A percentile compares a stretch with the other conserved stretches of the same genome.
These are phyloP conservation scores for Macrotus californicus DNA, from an alignment of 2,113 vertebrate genomes.

Conservation along the genomic window DNA sequence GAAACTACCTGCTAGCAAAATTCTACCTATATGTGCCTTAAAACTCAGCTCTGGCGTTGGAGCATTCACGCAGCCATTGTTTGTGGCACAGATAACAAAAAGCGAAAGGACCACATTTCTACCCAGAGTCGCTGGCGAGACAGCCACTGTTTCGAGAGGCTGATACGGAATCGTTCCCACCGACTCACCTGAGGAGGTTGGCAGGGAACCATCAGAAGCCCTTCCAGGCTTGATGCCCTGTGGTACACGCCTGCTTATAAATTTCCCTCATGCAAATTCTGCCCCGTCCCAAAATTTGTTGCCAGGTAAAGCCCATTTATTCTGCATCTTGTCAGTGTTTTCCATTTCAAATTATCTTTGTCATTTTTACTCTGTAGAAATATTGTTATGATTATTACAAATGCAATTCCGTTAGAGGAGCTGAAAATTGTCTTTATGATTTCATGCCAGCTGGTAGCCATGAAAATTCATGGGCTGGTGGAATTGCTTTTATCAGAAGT, in stretches of 20 bases:
- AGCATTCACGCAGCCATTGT: not conserved
- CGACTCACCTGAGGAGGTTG: conserved; percentile 12
- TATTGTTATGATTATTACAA: conserved; percentile 65
- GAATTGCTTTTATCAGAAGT: conserved; percentile 38
- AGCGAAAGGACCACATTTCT: not conserved
- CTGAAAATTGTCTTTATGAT: conserved; percentile 62
- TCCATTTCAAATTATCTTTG: conserved; percentile 71
- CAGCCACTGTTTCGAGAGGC: not conserved
- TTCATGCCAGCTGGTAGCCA: conserved; percentile 65
- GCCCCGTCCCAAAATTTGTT: conserved; percentile 30
- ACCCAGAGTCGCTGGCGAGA: not conserved
- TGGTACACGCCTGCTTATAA: not conserved
- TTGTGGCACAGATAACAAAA: not conserved
- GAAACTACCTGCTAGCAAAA: not conserved
- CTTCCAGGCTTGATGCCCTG: not conserved
- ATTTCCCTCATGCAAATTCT: conserved; percentile 36
- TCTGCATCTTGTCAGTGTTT: conserved; percentile 67
- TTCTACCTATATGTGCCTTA: not conserved
- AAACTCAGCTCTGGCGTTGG: not conserved
- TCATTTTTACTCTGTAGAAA: conserved; percentile 62
- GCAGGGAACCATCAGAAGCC: not conserved
- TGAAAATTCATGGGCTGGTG: conserved; percentile 66
- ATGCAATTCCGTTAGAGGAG: conserved; percentile 48
- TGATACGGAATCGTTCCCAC: not conserved
- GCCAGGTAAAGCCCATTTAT: conserved; percentile 59